phyloP scores from a whole-genome alignment of 64 coral and sea anemone genomes.

The Porites lutea region DNA sequence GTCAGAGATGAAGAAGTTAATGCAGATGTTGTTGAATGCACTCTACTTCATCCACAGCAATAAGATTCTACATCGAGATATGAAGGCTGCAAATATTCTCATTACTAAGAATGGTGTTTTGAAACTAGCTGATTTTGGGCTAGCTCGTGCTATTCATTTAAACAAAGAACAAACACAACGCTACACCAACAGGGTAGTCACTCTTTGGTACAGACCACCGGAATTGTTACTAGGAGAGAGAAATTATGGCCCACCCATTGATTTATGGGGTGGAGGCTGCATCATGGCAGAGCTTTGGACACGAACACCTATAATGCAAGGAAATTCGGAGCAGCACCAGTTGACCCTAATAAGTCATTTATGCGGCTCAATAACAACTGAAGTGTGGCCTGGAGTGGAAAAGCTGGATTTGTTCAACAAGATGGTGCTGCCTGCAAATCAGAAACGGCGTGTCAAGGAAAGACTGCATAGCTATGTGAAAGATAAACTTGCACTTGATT shows the following conservation, averaged over 20 bases:
- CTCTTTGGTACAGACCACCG: constrained; percentile 95
- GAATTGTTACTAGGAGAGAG: constrained; percentile 94
- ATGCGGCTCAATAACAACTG: constrained; percentile 93
- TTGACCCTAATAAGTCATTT: constrained; percentile 88
- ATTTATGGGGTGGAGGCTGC: constrained; percentile 98
- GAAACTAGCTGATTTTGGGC: constrained; percentile 97
- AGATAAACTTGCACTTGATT: constrained; percentile 88
- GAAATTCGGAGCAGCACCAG: constrained; percentile 96
- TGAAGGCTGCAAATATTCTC: constrained; percentile 98
- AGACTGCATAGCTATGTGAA: constrained; percentile 87
- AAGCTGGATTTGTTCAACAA: constrained; percentile 93
- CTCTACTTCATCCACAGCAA: constrained; percentile 99
- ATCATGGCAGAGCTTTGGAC: constrained; percentile 99
- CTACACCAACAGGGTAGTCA: constrained; percentile 98
- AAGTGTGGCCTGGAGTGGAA: constrained; percentile 96
- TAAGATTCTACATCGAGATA: constrained; percentile 97
- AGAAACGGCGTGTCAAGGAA: constrained; percentile 92
- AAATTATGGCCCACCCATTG: constrained; percentile 97
- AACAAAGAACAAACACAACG: constrained; percentile 93
- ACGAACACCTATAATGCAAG: constrained; percentile 97
- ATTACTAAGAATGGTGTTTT: constrained; percentile 98
- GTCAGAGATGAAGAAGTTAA: constrained; percentile 96
- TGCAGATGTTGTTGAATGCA: constrained; percentile 98
- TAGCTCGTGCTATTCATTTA: constrained; percentile 93
- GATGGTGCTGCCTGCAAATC: constrained; percentile 78